Percentiles rank a stretch among this genome's conserved stretches.
Evolutionary conservation across 1,140 invertebrate genomes (phyloP).

Genomic region (Periplaneta americana): DNA sequence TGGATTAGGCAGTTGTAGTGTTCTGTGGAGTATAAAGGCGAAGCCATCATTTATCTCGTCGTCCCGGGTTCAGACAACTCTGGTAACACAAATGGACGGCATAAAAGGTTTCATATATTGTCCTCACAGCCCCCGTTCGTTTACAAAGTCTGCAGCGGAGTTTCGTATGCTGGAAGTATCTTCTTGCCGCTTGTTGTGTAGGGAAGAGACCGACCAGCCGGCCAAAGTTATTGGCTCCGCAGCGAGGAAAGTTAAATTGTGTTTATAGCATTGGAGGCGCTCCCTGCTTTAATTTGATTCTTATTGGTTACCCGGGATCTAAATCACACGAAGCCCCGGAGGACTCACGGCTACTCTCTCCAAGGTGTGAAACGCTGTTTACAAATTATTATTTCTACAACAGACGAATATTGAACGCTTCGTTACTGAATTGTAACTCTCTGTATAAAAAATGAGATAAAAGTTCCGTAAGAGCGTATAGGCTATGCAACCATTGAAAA

Average conservation of each 20-base stretch:
- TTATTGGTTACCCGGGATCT: neutral
- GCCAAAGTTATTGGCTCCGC: neutral
- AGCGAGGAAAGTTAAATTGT: neutral
- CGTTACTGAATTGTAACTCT: too few relatives aligned
- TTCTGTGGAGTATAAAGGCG: too few relatives aligned
- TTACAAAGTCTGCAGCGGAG: neutral
- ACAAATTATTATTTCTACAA: too few relatives aligned
- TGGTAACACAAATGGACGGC: neutral
- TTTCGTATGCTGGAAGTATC: neutral
- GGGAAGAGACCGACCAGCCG: neutral
- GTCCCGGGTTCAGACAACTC: neutral
- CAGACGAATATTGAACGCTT: too few relatives aligned
- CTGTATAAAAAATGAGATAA: too few relatives aligned
- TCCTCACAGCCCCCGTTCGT: too few relatives aligned
- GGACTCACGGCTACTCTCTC: too few relatives aligned
- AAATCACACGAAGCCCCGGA: neutral
- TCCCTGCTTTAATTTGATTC: neutral
- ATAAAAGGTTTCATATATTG: neutral
- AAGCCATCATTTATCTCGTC: too few relatives aligned
- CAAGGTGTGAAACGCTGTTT: too few relatives aligned
- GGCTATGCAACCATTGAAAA: too few relatives aligned
- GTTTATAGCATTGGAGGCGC: neutral
- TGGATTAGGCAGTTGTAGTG: too few relatives aligned
- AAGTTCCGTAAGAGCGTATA: too few relatives aligned
- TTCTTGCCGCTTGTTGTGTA: neutral